Evolutionary conservation across 2,888 invertebrate species (phyloP).

Genomic region (Nematopogon swammerdamellus): DNA sequence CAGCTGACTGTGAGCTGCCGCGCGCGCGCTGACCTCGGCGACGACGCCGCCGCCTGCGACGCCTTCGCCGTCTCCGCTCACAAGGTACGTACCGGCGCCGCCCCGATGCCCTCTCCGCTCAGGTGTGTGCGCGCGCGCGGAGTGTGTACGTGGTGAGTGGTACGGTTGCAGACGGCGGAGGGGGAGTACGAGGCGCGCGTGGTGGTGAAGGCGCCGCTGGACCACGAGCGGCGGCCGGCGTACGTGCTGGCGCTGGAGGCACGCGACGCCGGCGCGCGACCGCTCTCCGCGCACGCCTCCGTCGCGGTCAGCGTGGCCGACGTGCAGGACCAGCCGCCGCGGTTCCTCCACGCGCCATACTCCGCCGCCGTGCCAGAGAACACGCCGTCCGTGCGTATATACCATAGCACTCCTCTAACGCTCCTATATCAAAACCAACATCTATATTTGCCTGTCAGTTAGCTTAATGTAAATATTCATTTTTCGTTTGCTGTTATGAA

Average conservation of each 20-base stretch:
- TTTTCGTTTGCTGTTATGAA: background rate
- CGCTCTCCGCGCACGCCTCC: slow-evolving; percentile 65
- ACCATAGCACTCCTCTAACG: background rate
- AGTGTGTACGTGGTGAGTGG: too few relatives aligned
- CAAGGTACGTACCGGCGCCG: too few relatives aligned
- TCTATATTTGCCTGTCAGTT: too few relatives aligned
- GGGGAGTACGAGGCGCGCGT: slow-evolving; percentile 71
- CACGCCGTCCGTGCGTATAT: slow-evolving; percentile 52
- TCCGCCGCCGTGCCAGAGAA: slow-evolving; percentile 75
- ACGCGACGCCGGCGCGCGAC: slow-evolving; percentile 60
- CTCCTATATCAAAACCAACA: too few relatives aligned
- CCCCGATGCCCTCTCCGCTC: too few relatives aligned
- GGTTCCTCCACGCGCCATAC: slow-evolving; percentile 78
- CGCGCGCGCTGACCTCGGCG: slow-evolving; percentile 45
- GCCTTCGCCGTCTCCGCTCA: slow-evolving; percentile 65
- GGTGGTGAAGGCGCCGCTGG: slow-evolving; percentile 62
- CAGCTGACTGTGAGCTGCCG: slow-evolving; percentile 66
- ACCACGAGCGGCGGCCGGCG: slow-evolving; percentile 74
- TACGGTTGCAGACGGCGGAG: slow-evolving; percentile 49
- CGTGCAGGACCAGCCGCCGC: slow-evolving; percentile 79
- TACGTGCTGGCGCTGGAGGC: slow-evolving; percentile 69
- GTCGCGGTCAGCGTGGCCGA: slow-evolving; percentile 74
- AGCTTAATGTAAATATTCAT: too few relatives aligned
- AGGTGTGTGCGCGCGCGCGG: too few relatives aligned
- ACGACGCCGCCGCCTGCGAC: slow-evolving; percentile 66